These are phyloP conservation scores for Coregonus clupeaformis DNA, from an alignment of 2,113 vertebrate species.

Conservation along the genomic window DNA sequence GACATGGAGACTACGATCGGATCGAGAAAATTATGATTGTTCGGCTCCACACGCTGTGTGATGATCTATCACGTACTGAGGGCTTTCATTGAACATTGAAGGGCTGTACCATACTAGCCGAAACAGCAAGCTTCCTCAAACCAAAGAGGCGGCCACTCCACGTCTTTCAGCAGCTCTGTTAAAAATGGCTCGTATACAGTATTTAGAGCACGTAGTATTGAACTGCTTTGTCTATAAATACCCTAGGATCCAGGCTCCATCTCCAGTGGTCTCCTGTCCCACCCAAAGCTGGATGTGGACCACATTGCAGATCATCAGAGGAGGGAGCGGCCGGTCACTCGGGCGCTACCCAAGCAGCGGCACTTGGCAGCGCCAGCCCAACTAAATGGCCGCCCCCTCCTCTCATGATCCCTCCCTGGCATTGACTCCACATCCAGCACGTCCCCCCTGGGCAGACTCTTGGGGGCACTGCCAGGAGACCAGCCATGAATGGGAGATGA, in stretches of 20 bases:
- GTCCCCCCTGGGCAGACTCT: too few species aligned
- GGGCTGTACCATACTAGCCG: slow-evolving; percentile 31
- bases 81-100: slow-evolving; percentile 18
- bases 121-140: slow-evolving; percentile 43
- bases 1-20: too few species aligned
- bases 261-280: too few species aligned
- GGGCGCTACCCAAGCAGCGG: too few species aligned
- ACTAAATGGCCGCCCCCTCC: too few species aligned
- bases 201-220: background rate
- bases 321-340: too few species aligned
- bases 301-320: too few species aligned
- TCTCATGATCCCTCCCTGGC: too few species aligned
- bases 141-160: background rate
- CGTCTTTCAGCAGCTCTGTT: background rate
- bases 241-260: background rate
- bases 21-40: slow-evolving; percentile 16
- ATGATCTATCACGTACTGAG: slow-evolving; percentile 32
- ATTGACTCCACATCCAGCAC: too few species aligned
- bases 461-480: too few species aligned
- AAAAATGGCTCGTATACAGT: background rate
- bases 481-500: background rate
- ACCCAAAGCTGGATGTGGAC: too few species aligned
- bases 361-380: too few species aligned
- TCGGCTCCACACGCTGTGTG: slow-evolving; percentile 13
- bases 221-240: slow-evolving; percentile 26